Evolutionary conservation across 35 echinoderm and acorn worm genomes (phyloP), one percentile per base, ranked within the genome.

Genomic region (Lytechinus pictus): DNA sequence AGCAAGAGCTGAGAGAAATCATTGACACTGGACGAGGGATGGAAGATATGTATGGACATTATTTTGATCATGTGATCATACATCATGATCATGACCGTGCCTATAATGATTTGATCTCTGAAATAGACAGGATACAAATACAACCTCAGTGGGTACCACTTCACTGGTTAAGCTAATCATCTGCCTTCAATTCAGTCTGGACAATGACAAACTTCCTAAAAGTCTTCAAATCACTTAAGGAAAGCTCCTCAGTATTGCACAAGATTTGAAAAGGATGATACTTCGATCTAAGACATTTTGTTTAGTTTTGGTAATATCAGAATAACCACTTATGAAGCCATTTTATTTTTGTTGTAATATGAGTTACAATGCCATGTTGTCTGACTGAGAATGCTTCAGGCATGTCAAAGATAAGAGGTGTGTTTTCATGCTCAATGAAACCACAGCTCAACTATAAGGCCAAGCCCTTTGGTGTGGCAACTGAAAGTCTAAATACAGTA

Each of bases 41-140:
- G 98, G 97, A 99, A 57, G 98, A 99, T 91, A 55, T 94, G 4
- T 97, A 95, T 92, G 98, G 98, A 52, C 98, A 99, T 95, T 99
- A 98, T 94, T 99, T 99, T 96, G 98, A 99, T 95, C 97, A 96
- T 56, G 96, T 99, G 13, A 97, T 99, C 27, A 97, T 99, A 28
- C 97, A 99, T 94, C 96, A 97, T 79, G 97, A 99, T 90, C 98
- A 98, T 79, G 98, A 98, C 12, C 95, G 98, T 19, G 98, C 98
- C 54, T 97, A 95, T 91, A 87, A 92, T 52, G 98, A 99, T 28
- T 95, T 99, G 2, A 92, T 93, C 9, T 86, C 72, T 16, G 98
- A 99, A 92, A 97, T 99, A 56, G 58, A 97, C 27, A 97, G 98
- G 86, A 99, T 99, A 94, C 96, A 99, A 79, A 94, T 27, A 14